Base-by-base conservation (phyloP, 2,797 vertebrate genomes). In the Gobio occitaniae region DNA sequence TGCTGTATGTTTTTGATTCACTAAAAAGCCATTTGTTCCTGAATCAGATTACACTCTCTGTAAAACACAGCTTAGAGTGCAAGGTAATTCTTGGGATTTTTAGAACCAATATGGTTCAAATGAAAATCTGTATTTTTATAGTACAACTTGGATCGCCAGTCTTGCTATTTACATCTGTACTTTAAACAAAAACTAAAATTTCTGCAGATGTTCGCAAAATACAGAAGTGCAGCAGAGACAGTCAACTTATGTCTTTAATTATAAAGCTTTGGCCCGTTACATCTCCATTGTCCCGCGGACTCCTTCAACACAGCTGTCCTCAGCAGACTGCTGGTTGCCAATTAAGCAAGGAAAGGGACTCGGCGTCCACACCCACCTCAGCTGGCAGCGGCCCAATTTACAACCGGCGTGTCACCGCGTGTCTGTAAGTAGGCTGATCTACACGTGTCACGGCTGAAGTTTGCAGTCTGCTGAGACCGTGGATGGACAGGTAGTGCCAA, bases 361-460 rank as follows among this genome's bases (percentile, higher is more conserved):
- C 76, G 12, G 6, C 38, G 63, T 89, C 86, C 85, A 77, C 87
- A 85, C 89, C 88, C 88, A 87, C 80, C 83, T 84, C 68, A 59
- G 61, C 38, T 44, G 84, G 82, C 82, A 71, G 44, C 77, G 50
- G 80, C 66, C 85, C 89, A 88, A 90, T 90, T 89, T 89, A 82
- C 81, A 88, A 86, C 77, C 70, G 80, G 38, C 50, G 82, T 88
- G 86, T 87, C 80, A 86, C 77, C 41, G 61, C 50, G 52, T 82
- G 86, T 89, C 89, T 86, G 79, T 38, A 80, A 65, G 81, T 78
- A 84, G 85, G 84, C 85, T 83, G 82, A 86, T 82, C 79, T 82
- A 86, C 85, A 82, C 41, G 84, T 84, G 84, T 79, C 85, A 83
- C 10, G 63, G 75, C 84, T 85, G 78, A 83, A 75, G 83, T 83